These are phyloP conservation scores for Eublepharis macularius DNA, from an alignment of 2,113 vertebrate genomes.

Conservation along the genomic window DNA sequence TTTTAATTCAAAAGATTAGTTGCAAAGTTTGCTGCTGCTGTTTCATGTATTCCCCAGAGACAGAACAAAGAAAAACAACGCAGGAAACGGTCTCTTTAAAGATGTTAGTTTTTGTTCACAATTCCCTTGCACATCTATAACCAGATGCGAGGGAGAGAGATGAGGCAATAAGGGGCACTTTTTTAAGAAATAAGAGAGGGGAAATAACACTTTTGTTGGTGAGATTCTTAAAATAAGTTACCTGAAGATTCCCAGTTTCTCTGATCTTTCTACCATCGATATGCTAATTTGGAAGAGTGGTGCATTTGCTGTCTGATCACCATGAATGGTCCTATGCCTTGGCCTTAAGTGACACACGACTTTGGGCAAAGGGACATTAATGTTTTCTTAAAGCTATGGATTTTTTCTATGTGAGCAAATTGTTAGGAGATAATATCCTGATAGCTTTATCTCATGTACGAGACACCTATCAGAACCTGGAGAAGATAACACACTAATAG, in stretches of 20 bases:
- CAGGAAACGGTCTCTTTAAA: constrained; percentile 28
- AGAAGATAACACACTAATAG: too few species aligned
- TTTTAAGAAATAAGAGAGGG: neutral
- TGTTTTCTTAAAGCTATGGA: too few species aligned
- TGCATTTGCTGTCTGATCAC: too few species aligned
- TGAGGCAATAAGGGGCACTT: neutral
- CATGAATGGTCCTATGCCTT: too few species aligned
- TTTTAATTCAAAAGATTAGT: neutral
- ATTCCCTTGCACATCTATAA: constrained; percentile 9
- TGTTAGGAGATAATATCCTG: too few species aligned
- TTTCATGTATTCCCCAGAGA: neutral
- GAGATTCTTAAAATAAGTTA: constrained; percentile 24
- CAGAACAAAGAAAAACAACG: neutral
- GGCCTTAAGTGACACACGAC: too few species aligned
- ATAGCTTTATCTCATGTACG: too few species aligned
- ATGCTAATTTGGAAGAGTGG: neutral
- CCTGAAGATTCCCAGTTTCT: constrained; percentile 1
- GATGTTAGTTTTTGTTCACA: neutral
- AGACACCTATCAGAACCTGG: too few species aligned
- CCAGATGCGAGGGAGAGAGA: neutral
- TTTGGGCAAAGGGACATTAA: too few species aligned
- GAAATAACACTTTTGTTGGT: constrained; percentile 8
- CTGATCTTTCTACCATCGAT: constrained; percentile 17
- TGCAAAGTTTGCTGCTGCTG: neutral
- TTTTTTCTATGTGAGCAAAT: too few species aligned